A percentile compares a stretch with the other conserved stretches of the same genome.
These are phyloP conservation scores for Lasius fuliginosus DNA, from an alignment of 2,888 invertebrate genomes.

Conservation along the genomic window DNA sequence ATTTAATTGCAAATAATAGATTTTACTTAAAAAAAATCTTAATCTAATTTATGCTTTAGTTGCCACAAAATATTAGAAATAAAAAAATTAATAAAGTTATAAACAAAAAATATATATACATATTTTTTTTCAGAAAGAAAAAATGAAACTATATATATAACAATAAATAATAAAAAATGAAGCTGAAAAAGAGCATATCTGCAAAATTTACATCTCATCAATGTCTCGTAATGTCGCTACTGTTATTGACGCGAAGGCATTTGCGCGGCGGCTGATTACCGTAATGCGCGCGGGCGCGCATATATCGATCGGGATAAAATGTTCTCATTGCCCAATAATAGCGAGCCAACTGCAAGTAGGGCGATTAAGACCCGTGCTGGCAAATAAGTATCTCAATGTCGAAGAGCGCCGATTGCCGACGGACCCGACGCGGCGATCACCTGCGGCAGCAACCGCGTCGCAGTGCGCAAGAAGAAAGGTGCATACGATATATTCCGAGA, in stretches of 20 bases:
- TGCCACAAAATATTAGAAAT: too few species aligned
- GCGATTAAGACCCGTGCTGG: slow-evolving; percentile 56
- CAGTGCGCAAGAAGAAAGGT: slow-evolving; percentile 60
- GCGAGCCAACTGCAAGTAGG: slow-evolving; percentile 35
- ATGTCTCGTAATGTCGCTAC: neutral
- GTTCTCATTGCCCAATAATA: slow-evolving; percentile 34
- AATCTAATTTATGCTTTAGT: too few species aligned
- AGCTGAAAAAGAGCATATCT: neutral
- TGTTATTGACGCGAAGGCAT: slow-evolving; percentile 17
- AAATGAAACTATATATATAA: neutral
- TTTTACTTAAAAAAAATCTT: too few species aligned
- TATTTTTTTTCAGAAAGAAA: too few species aligned
- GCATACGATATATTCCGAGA: slow-evolving; percentile 61
- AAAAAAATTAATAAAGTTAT: too few species aligned
- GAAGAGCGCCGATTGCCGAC: slow-evolving; percentile 66
- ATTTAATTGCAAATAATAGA: too few species aligned
- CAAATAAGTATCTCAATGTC: slow-evolving; percentile 66
- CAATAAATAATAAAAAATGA: too few species aligned
- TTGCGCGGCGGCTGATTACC: neutral
- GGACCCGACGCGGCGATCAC: slow-evolving; percentile 57
- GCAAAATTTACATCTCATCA: neutral
- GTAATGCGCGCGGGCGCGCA: slow-evolving; percentile 23
- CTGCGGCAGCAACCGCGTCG: slow-evolving; percentile 56
- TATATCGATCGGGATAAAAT: slow-evolving; percentile 27
- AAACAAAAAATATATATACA: too few species aligned